Evolutionary conservation across 1,140 invertebrate species (phyloP).

Genomic region (Ericerus pela): DNA sequence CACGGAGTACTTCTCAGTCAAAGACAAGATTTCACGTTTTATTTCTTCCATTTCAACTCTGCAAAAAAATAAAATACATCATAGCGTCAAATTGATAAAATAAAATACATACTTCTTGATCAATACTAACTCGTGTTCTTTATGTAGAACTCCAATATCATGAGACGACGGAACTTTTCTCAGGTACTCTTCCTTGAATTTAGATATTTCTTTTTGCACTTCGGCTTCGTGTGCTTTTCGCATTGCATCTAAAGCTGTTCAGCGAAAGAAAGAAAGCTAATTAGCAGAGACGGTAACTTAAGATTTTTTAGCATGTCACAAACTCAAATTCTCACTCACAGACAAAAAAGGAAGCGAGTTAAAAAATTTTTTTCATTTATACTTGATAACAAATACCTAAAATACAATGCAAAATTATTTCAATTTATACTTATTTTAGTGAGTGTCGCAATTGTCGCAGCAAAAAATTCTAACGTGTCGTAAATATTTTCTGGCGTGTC

Average conservation of each 20-base stretch:
- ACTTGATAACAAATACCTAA: too few species aligned
- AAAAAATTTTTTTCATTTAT: not conserved
- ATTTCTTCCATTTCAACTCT: constrained; percentile 72
- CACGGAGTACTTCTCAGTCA: constrained; percentile 78
- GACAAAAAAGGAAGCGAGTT: too few species aligned
- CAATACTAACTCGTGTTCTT: constrained; percentile 40
- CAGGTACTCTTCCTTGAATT: constrained; percentile 74
- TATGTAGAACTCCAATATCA: constrained; percentile 38
- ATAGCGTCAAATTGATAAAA: not conserved
- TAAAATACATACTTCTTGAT: not conserved
- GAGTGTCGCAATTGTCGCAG: too few species aligned
- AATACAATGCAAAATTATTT: too few species aligned
- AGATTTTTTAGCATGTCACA: too few species aligned
- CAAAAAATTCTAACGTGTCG: too few species aligned
- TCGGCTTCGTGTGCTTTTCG: constrained; percentile 83
- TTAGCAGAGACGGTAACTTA: too few species aligned
- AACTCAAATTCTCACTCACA: too few species aligned
- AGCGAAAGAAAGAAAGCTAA: too few species aligned
- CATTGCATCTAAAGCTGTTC: constrained; percentile 81
- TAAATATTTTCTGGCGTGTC: too few species aligned
- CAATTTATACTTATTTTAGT: too few species aligned
- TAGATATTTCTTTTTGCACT: constrained; percentile 69
- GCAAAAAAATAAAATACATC: constrained; percentile 18
- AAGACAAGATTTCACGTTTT: constrained; percentile 65
- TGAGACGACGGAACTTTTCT: constrained; percentile 48